phyloP scores from a whole-genome alignment of 2,888 invertebrate species.

The Cataglyphis livida region DNA sequence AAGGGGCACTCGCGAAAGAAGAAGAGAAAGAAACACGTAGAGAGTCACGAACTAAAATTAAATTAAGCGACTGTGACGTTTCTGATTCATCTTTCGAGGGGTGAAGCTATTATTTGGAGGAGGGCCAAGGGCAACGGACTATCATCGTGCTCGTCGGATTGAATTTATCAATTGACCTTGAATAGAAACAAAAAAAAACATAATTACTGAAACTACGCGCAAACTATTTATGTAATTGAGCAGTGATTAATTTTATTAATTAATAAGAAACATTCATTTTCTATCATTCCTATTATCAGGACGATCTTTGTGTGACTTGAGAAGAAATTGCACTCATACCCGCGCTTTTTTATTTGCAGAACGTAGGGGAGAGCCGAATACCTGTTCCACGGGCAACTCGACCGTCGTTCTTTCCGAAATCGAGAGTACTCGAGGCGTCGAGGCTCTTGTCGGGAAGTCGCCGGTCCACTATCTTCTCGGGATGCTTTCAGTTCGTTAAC shows the following conservation, averaged over 20 bases:
- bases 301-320: constrained; percentile 26
- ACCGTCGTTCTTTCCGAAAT: constrained; percentile 81
- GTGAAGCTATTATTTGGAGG: constrained; percentile 76
- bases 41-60: constrained; percentile 70
- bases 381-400: constrained; percentile 80
- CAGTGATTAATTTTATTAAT: constrained; percentile 5
- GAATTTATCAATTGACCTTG: constrained; percentile 63
- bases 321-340: constrained; percentile 24
- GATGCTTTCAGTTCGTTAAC: constrained; percentile 66
- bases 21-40: constrained; percentile 4
- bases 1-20: neutral
- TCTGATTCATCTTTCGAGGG: constrained; percentile 73
- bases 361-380: constrained; percentile 82
- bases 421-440: constrained; percentile 73
- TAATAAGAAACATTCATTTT: neutral
- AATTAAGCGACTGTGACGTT: constrained; percentile 71
- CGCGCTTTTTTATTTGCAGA: constrained; percentile 73
- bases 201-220: neutral
- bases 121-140: constrained; percentile 80
- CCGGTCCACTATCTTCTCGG: constrained; percentile 66
- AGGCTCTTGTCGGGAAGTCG: constrained; percentile 63
- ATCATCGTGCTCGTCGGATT: constrained; percentile 49
- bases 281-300: neutral
- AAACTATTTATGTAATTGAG: constrained; percentile 1
- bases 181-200: constrained; percentile 44